A percentile compares a stretch with the other conserved stretches of the same genome.
phyloP scores from a whole-genome alignment of 1,140 invertebrate genomes.

The Drosophila tsacasi region DNA sequence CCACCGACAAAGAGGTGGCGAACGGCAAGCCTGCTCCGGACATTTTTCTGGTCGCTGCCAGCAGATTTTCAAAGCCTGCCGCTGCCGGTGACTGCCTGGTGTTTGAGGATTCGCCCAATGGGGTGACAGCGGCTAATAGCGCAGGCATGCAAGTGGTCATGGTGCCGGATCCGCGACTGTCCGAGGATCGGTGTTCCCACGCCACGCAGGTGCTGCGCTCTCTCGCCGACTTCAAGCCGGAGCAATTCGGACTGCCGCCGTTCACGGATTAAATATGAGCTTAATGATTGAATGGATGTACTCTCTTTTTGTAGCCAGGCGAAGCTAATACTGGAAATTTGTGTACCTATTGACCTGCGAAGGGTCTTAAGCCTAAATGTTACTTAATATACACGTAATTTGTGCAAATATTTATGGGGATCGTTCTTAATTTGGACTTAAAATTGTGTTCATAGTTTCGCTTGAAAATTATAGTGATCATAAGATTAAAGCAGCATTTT shows the following conservation, averaged over 20 bases:
- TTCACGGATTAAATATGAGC: slow-evolving; percentile 84
- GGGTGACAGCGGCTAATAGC: slow-evolving; percentile 90
- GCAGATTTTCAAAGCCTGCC: slow-evolving; percentile 91
- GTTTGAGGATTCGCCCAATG: slow-evolving; percentile 97
- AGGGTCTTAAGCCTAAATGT: slow-evolving; percentile 15
- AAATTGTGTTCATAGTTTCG: too few relatives aligned
- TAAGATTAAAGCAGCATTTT: background rate
- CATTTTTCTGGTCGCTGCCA: slow-evolving; percentile 95
- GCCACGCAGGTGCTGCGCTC: slow-evolving; percentile 91
- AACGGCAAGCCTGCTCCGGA: slow-evolving; percentile 97
- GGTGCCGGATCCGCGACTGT: slow-evolving; percentile 92
- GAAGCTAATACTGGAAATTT: slow-evolving; percentile 29
- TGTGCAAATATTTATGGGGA: background rate
- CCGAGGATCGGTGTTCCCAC: slow-evolving; percentile 87
- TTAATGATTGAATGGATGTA: slow-evolving; percentile 7
- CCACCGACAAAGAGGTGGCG: slow-evolving; percentile 94
- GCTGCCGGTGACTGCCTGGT: slow-evolving; percentile 92
- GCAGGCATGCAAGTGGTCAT: slow-evolving; percentile 97
- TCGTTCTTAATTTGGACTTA: background rate
- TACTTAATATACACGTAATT: slow-evolving; percentile 24
- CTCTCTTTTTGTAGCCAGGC: background rate
- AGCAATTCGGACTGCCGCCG: slow-evolving; percentile 94
- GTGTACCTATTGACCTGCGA: slow-evolving; percentile 24
- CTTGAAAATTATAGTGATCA: background rate
- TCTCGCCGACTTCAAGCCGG: slow-evolving; percentile 93